These are phyloP conservation scores for Sebastolobus alascanus DNA, from an alignment of 2,797 vertebrate species.

Conservation along the genomic window DNA sequence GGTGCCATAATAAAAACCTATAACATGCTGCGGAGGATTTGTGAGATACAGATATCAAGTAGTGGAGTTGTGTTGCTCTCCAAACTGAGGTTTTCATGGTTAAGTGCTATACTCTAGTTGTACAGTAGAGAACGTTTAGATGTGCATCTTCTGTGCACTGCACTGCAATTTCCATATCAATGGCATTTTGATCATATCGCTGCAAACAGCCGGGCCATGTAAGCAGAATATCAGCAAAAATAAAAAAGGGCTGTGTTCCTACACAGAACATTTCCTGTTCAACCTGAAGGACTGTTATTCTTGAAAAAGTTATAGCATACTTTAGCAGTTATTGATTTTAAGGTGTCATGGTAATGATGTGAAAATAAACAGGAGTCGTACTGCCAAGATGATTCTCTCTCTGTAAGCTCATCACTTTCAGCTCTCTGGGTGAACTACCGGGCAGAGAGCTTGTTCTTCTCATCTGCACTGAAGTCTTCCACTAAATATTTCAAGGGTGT, in stretches of 20 bases:
- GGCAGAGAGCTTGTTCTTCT: slow-evolving; percentile 29
- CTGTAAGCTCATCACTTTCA: background rate
- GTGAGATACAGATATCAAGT: background rate
- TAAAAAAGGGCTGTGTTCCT: background rate
- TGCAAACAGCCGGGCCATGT: slow-evolving; percentile 6
- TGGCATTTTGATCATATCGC: slow-evolving; percentile 1
- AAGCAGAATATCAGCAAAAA: background rate
- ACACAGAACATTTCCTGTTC: background rate
- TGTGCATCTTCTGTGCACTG: background rate
- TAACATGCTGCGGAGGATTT: background rate
- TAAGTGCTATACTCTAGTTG: background rate
- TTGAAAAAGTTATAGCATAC: background rate
- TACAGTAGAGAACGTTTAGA: background rate
- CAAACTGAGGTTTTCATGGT: slow-evolving; percentile 11
- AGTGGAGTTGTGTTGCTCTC: background rate
- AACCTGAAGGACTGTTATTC: background rate
- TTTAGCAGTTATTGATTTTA: slow-evolving; percentile 1
- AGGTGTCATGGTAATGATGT: slow-evolving; percentile 8
- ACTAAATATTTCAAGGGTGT: slow-evolving; percentile 51
- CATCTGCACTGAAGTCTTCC: slow-evolving; percentile 4
- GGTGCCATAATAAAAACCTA: background rate
- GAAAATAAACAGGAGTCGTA: background rate
- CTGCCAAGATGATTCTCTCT: background rate
- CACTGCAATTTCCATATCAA: slow-evolving; percentile 8
- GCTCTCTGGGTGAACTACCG: slow-evolving; percentile 8